A percentile compares a stretch with the other conserved stretches of the same genome.
Evolutionary conservation across 2,113 vertebrate species (phyloP).

Genomic region (Steatornis caripensis): DNA sequence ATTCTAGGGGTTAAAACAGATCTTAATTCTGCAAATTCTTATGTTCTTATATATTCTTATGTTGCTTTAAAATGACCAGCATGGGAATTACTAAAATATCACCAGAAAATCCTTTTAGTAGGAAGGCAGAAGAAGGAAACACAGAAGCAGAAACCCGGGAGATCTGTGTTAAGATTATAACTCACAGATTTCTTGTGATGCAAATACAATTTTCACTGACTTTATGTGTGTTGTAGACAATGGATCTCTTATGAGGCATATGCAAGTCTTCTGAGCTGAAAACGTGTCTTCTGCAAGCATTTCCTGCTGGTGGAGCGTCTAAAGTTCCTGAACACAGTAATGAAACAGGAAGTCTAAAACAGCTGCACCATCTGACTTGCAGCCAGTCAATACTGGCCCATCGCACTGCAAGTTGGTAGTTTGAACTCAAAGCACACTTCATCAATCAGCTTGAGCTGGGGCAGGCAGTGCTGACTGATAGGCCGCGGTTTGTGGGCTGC

Average conservation of each 20-base stretch:
- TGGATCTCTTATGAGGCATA: not conserved
- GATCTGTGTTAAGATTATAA: not conserved
- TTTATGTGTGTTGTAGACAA: not conserved
- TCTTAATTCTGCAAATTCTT: not conserved
- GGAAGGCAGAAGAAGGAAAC: not conserved
- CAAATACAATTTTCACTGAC: not conserved
- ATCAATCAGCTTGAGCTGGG: rapidly evolving
- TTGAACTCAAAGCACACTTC: not conserved
- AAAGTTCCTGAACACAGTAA: not conserved
- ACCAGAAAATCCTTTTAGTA: not conserved
- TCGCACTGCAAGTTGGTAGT: not conserved
- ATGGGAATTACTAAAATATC: not conserved
- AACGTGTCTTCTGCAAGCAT: not conserved
- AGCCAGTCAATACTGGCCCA: not conserved
- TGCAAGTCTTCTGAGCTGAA: not conserved
- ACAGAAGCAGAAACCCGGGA: not conserved
- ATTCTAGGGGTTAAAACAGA: not conserved
- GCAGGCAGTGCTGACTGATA: not conserved
- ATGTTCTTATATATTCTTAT: not conserved
- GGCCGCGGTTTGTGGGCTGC: not conserved
- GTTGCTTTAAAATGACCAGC: not conserved
- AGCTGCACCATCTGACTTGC: not conserved
- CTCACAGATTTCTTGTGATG: not conserved
- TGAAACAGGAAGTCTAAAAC: not conserved
- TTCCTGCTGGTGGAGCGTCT: not conserved